These are phyloP conservation scores for Hydrochoerus hydrochaeris DNA, from an alignment of 2,113 vertebrate species.

Conservation along the genomic window DNA sequence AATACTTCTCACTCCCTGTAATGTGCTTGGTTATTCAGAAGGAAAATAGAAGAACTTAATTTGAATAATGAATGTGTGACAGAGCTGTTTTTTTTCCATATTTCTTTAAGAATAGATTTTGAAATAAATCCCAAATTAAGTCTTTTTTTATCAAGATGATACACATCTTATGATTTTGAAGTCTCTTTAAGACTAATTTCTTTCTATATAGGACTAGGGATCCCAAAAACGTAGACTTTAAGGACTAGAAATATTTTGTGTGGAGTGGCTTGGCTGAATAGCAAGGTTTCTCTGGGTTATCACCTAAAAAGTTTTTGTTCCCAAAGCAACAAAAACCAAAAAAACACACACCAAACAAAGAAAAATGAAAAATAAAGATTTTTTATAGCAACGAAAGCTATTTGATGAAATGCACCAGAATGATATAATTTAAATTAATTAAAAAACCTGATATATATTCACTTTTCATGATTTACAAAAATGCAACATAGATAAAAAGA, in stretches of 20 bases:
- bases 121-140: neutral
- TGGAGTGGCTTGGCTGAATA: neutral
- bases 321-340: neutral
- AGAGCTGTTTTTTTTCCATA: neutral
- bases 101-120: constrained; percentile 41
- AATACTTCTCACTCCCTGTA: constrained; percentile 22
- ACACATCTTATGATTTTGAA: neutral
- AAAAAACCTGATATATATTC: neutral
- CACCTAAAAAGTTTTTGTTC: neutral
- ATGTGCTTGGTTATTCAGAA: neutral
- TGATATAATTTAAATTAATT: constrained; percentile 24
- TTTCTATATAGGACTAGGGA: constrained; percentile 10
- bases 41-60: constrained; percentile 46
- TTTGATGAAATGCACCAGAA: neutral
- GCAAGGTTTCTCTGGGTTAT: neutral
- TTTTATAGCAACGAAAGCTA: neutral
- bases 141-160: neutral
- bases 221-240: neutral
- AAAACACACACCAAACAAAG: neutral
- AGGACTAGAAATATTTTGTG: neutral
- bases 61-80: neutral
- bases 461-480: neutral
- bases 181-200: neutral
- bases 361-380: neutral
- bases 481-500: neutral